Evolutionary conservation across 1,140 invertebrate genomes (phyloP).

Genomic region (Maconellicoccus hirsutus): DNA sequence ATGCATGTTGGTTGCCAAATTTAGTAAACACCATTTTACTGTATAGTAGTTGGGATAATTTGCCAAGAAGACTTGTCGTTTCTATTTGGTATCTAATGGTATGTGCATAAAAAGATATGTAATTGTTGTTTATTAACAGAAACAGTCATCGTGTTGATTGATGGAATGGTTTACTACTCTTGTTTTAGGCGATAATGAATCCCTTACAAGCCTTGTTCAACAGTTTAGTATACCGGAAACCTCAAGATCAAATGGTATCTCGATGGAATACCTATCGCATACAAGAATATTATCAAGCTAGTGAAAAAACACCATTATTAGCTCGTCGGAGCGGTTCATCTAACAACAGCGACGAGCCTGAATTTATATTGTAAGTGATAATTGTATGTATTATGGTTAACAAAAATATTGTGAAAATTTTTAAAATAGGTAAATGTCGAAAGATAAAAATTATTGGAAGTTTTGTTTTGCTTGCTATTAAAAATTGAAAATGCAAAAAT

Average conservation of each 20-base stretch:
- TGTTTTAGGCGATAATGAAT: constrained; percentile 56
- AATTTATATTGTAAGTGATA: neutral
- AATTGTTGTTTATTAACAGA: too few species aligned
- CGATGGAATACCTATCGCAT: neutral
- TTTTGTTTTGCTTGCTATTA: too few species aligned
- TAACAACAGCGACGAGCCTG: neutral
- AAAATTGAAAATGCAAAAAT: too few species aligned
- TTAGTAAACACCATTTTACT: constrained; percentile 59
- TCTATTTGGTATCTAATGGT: constrained; percentile 71
- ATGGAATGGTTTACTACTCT: too few species aligned
- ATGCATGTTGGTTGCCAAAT: constrained; percentile 70
- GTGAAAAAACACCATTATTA: neutral
- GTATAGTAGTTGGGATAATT: constrained; percentile 60
- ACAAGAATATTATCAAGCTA: neutral
- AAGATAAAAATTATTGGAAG: too few species aligned
- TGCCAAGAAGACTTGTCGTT: constrained; percentile 54
- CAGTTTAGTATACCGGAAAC: constrained; percentile 49
- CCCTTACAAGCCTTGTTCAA: constrained; percentile 71
- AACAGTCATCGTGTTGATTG: too few species aligned
- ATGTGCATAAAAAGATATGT: too few species aligned
- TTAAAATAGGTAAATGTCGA: too few species aligned
- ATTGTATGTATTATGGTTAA: too few species aligned
- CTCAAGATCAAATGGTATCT: neutral
- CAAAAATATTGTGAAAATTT: too few species aligned
- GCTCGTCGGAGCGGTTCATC: neutral